These are phyloP conservation scores for Phocoena sinus DNA, from an alignment of 2,113 vertebrate species.

Conservation along the genomic window DNA sequence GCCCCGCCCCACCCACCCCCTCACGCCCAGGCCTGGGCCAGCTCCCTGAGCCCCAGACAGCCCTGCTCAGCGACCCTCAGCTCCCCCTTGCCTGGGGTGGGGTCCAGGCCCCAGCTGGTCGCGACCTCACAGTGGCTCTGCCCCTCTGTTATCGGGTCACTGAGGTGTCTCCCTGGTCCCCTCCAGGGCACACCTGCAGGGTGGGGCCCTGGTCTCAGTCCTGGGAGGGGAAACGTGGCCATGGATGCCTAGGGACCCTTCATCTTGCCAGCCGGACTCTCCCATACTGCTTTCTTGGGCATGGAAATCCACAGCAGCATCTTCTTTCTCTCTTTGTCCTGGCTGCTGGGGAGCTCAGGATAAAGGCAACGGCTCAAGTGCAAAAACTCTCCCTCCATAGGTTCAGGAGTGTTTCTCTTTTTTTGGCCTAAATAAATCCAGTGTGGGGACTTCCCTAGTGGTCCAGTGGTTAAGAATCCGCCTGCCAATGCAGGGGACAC, in stretches of 20 bases:
- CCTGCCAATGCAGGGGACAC: too few species aligned
- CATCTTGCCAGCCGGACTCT: neutral
- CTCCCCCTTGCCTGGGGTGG: neutral
- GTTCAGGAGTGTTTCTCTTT: neutral
- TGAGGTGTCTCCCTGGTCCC: neutral
- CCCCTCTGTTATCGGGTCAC: neutral
- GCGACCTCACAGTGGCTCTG: neutral
- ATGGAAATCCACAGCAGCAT: neutral
- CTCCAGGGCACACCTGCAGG: neutral
- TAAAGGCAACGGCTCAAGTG: neutral
- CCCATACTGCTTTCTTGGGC: too few species aligned
- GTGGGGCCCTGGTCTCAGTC: neutral
- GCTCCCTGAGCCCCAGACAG: neutral
- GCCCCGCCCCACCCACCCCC: fast-evolving
- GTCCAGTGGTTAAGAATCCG: too few species aligned
- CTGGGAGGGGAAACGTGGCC: neutral
- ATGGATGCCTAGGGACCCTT: too few species aligned
- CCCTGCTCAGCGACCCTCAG: neutral
- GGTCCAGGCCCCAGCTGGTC: neutral
- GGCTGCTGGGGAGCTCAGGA: neutral
- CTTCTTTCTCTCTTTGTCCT: neutral
- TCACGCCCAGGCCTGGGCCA: fast-evolving
- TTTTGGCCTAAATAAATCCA: neutral
- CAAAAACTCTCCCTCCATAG: neutral
- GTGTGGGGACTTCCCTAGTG: neutral